phyloP scores from a whole-genome alignment of 2,113 vertebrate species.

The Lampris incognitus region DNA sequence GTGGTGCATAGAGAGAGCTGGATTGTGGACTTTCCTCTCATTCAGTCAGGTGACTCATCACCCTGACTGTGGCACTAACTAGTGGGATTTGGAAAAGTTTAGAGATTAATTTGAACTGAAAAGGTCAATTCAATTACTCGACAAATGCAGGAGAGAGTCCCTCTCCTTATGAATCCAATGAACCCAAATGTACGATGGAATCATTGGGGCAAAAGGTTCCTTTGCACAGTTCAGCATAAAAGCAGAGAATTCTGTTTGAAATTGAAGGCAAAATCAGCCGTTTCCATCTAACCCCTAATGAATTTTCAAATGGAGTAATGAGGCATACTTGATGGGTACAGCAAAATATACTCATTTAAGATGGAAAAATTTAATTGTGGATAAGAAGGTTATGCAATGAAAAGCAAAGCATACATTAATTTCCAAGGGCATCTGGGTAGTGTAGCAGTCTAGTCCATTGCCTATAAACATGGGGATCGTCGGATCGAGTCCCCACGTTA shows the following conservation, averaged over 20 bases:
- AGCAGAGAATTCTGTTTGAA: background rate
- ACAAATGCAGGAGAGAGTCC: slow-evolving; percentile 2
- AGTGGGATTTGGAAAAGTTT: slow-evolving; percentile 29
- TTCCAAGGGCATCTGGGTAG: too few relatives aligned
- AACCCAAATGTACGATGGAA: slow-evolving; percentile 32
- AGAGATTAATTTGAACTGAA: slow-evolving; percentile 36
- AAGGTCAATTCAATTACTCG: slow-evolving; percentile 38
- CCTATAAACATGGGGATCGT: too few relatives aligned
- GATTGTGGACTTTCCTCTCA: slow-evolving; percentile 25
- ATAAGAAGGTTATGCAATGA: too few relatives aligned
- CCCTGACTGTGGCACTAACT: slow-evolving; percentile 4
- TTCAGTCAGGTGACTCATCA: slow-evolving; percentile 53
- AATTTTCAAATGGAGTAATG: too few relatives aligned
- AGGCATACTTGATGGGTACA: too few relatives aligned
- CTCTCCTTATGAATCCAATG: slow-evolving; percentile 15
- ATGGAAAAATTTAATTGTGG: too few relatives aligned
- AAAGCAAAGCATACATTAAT: too few relatives aligned
- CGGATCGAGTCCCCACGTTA: too few relatives aligned
- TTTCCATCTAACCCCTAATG: too few relatives aligned
- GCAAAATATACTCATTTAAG: too few relatives aligned
- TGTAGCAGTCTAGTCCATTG: too few relatives aligned
- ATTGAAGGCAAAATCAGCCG: too few relatives aligned
- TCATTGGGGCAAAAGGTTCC: slow-evolving; percentile 36
- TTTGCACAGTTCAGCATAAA: background rate
- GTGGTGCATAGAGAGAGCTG: slow-evolving; percentile 1